Conservation (phyloP, 2,888 invertebrate species). For the Unio delphinus region DNA sequence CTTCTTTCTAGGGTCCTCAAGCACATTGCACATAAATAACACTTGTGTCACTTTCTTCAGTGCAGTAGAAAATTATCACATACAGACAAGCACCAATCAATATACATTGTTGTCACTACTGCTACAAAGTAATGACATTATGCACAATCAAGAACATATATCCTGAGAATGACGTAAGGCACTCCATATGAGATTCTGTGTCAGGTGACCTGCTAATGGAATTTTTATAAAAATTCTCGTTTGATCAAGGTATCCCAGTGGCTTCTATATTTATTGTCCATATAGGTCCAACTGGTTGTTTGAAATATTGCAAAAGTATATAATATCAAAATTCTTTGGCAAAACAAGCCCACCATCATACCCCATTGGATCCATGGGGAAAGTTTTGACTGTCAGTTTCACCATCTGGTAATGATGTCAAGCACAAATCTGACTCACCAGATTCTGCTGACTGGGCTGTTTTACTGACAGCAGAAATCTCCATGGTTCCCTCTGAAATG, state of each 20-base stretch:
- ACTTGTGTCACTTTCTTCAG: conserved; percentile 19
- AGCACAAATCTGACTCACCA: conserved; percentile 16
- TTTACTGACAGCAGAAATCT: conserved; percentile 49
- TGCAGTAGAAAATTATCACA: conserved; percentile 35
- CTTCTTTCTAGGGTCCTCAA: too few species aligned
- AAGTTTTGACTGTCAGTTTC: too few species aligned
- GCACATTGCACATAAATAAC: conserved; percentile 7
- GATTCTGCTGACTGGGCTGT: conserved; percentile 39
- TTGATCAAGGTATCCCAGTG: conserved; percentile 29
- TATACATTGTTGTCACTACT: conserved; percentile 28
- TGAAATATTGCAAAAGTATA: not conserved
- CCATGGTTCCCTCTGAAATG: conserved; percentile 60
- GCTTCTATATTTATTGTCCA: conserved; percentile 3
- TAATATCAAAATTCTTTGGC: too few species aligned
- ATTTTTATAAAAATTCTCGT: conserved; percentile 27
- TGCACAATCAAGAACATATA: conserved; percentile 20
- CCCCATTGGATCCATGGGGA: too few species aligned
- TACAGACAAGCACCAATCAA: conserved; percentile 36
- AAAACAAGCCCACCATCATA: too few species aligned
- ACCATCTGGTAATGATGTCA: too few species aligned
- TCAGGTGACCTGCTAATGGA: conserved; percentile 23
- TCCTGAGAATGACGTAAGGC: conserved; percentile 33
- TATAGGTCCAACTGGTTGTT: not conserved
- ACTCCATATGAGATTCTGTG: conserved; percentile 17
- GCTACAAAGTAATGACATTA: conserved; percentile 23